A percentile compares a stretch with the other conserved stretches of the same genome.
These are phyloP conservation scores for Agrochola lychnidis DNA, from an alignment of 2,888 invertebrate genomes.

Conservation along the genomic window DNA sequence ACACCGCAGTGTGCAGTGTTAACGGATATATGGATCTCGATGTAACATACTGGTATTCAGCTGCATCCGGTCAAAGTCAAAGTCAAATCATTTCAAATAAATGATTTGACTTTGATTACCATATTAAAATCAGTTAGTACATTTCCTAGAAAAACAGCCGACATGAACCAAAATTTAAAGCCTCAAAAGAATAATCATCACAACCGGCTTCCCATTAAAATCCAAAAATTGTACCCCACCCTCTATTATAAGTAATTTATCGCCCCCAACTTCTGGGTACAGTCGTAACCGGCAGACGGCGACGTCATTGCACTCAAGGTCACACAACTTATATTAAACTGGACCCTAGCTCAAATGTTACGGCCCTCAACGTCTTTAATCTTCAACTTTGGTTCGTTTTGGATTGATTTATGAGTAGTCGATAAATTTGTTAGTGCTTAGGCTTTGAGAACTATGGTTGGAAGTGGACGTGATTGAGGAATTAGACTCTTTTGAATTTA, in stretches of 20 bases:
- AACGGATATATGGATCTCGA: too few relatives aligned
- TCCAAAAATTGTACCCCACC: constrained; percentile 47
- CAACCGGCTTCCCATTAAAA: constrained; percentile 51
- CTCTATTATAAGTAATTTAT: constrained; percentile 69
- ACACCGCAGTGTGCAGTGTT: too few relatives aligned
- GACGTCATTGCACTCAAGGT: constrained; percentile 59
- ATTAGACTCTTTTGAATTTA: background rate
- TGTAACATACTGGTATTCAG: too few relatives aligned
- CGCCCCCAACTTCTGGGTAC: constrained; percentile 63
- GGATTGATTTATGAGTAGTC: constrained; percentile 61
- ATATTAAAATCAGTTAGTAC: background rate
- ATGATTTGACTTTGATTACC: too few relatives aligned
- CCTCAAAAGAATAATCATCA: constrained; percentile 22
- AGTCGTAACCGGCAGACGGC: constrained; percentile 68
- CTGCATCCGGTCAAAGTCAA: too few relatives aligned
- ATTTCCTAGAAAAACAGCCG: background rate
- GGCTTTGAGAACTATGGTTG: background rate
- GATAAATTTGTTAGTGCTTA: constrained; percentile 43
- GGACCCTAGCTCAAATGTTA: constrained; percentile 59
- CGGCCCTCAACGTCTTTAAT: constrained; percentile 62
- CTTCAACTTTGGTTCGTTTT: constrained; percentile 53
- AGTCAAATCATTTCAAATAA: too few relatives aligned
- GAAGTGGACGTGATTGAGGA: background rate
- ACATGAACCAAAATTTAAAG: background rate
- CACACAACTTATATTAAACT: constrained; percentile 63